Evolutionary conservation across 2,113 vertebrate genomes (phyloP).

Genomic region (Gavia stellata): DNA sequence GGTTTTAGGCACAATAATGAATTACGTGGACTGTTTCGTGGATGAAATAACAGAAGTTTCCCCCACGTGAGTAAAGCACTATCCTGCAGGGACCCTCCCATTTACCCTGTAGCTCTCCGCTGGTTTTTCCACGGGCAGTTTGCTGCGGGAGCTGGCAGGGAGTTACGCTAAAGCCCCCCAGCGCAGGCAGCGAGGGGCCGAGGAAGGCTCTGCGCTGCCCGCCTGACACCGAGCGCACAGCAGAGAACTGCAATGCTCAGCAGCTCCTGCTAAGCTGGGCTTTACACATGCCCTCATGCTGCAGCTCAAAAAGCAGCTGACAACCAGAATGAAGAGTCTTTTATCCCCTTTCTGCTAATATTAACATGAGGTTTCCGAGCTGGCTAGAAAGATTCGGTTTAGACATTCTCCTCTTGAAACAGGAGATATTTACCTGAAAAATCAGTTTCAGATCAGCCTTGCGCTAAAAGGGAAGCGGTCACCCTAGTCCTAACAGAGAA

Average conservation of each 20-base stretch:
- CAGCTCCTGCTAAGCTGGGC: neutral
- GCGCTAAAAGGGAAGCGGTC: accelerated
- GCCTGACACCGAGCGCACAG: neutral
- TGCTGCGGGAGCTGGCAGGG: neutral
- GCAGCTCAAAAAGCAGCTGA: neutral
- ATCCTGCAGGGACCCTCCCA: accelerated
- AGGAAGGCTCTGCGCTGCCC: neutral
- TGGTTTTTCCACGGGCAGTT: accelerated
- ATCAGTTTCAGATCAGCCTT: neutral
- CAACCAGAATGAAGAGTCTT: neutral
- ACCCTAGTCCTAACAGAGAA: neutral
- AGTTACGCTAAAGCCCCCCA: neutral
- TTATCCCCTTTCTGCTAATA: neutral
- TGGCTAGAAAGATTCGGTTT: neutral
- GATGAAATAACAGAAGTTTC: neutral
- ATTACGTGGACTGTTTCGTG: accelerated
- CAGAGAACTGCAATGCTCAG: neutral
- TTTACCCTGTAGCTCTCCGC: accelerated
- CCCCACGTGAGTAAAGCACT: accelerated
- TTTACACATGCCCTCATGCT: neutral
- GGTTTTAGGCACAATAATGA: accelerated
- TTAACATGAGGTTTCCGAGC: neutral
- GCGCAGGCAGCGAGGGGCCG: neutral
- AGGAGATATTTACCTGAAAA: neutral
- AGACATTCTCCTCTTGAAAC: neutral